phyloP scores from a whole-genome alignment of 2,113 vertebrate species.

The Phalacrocorax pelagicus region DNA sequence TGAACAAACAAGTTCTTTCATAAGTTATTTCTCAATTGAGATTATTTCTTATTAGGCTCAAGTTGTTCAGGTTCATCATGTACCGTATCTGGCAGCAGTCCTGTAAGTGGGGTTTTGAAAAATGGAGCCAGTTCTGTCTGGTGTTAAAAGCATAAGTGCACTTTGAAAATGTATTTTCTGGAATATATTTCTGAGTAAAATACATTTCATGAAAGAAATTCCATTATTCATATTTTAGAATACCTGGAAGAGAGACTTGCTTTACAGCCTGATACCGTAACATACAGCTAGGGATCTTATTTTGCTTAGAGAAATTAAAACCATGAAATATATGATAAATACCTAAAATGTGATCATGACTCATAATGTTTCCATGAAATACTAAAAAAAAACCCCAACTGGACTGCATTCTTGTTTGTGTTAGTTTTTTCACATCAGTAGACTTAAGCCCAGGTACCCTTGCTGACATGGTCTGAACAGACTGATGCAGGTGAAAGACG shows the following conservation, averaged over 20 bases:
- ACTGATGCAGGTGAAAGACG: not conserved
- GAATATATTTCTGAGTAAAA: not conserved
- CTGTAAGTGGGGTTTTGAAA: not conserved
- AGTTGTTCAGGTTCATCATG: not conserved
- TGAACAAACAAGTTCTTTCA: slow-evolving; percentile 55
- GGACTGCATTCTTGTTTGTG: not conserved
- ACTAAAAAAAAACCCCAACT: not conserved
- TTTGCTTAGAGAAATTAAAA: not conserved
- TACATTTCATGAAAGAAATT: not conserved
- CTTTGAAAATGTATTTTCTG: not conserved
- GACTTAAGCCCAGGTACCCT: not conserved
- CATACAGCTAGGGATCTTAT: not conserved
- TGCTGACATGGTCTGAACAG: not conserved
- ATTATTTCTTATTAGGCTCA: not conserved
- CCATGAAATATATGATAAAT: not conserved
- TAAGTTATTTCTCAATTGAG: slow-evolving; percentile 16
- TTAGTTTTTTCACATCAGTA: not conserved
- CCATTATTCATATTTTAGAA: not conserved
- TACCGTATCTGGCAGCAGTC: not conserved
- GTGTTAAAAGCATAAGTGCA: not conserved
- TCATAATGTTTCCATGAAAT: not conserved
- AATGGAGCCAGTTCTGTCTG: not conserved
- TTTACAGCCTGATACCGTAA: not conserved
- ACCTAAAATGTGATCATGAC: not conserved
- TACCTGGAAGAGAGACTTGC: not conserved